Evolutionary conservation across 2,113 vertebrate genomes (phyloP).

Genomic region (Galemys pyrenaicus): DNA sequence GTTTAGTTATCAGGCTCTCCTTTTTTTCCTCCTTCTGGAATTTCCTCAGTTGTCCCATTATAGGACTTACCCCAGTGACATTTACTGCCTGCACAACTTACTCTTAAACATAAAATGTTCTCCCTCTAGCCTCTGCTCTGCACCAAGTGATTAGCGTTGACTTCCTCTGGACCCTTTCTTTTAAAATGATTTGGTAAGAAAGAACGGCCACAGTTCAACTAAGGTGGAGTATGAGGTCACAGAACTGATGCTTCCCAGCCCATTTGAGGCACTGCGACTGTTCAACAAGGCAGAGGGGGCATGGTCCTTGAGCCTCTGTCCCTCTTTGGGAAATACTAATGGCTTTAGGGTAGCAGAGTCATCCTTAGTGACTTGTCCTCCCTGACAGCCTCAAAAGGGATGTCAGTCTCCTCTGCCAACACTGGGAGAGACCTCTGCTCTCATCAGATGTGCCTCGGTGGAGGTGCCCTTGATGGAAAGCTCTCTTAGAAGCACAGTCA

Average conservation of each 20-base stretch:
- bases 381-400: background rate
- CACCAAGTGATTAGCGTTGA: constrained; percentile 32
- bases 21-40: background rate
- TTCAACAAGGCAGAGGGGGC: background rate
- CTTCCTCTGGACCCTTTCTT: background rate
- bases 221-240: background rate
- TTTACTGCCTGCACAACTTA: constrained; percentile 54
- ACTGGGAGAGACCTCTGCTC: background rate
- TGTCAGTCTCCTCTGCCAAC: background rate
- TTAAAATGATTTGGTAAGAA: constrained; percentile 11
- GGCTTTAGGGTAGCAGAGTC: constrained; percentile 30
- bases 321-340: constrained; percentile 56
- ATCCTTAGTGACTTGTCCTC: background rate
- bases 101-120: constrained; percentile 50
- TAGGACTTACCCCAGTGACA: constrained; percentile 4
- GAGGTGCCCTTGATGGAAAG: constrained; percentile 51
- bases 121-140: constrained; percentile 4
- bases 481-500: background rate
- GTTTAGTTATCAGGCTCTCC: background rate
- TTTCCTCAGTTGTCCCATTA: constrained; percentile 38
- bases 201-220: background rate
- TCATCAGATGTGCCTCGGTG: background rate
- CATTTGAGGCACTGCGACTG: background rate
- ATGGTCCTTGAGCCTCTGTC: background rate
- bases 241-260: background rate